A percentile compares a stretch with the other conserved stretches of the same genome.
phyloP scores from a whole-genome alignment of 2,888 invertebrate species.

The Eustalomyia histrio region DNA sequence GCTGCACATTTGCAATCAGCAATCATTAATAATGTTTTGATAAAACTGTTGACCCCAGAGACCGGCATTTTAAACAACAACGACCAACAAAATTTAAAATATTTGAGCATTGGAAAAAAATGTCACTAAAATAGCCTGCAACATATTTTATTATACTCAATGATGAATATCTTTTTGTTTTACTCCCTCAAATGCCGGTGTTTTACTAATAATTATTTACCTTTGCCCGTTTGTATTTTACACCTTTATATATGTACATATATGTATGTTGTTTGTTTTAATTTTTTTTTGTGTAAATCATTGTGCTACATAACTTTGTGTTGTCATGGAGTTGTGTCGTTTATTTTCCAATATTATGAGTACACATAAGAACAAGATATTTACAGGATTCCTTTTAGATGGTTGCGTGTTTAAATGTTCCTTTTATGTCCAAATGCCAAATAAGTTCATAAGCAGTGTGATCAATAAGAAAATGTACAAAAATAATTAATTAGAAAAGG shows the following conservation, averaged over 20 bases:
- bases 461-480: background rate
- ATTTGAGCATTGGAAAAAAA: conserved; percentile 1
- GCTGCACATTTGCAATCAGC: conserved; percentile 44
- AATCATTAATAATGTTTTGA: conserved; percentile 31
- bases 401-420: conserved; percentile 44
- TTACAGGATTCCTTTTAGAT: conserved; percentile 34
- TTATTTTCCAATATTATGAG: conserved; percentile 10
- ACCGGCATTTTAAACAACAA: conserved; percentile 3
- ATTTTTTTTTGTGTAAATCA: background rate
- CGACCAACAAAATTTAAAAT: background rate
- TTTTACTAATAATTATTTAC: conserved; percentile 10
- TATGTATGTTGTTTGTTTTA: too few relatives aligned
- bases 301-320: conserved; percentile 4
- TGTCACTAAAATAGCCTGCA: background rate
- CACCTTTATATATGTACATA: conserved; percentile 18
- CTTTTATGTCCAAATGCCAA: conserved; percentile 31
- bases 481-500: too few relatives aligned
- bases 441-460: background rate
- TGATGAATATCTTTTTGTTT: too few relatives aligned
- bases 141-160: background rate
- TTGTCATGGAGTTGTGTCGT: conserved; percentile 30
- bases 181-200: background rate
- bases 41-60: conserved; percentile 33
- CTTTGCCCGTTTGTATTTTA: conserved; percentile 1
- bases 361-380: conserved; percentile 9